phyloP scores from a whole-genome alignment of 1,140 invertebrate genomes.

The Oryzaephilus surinamensis region DNA sequence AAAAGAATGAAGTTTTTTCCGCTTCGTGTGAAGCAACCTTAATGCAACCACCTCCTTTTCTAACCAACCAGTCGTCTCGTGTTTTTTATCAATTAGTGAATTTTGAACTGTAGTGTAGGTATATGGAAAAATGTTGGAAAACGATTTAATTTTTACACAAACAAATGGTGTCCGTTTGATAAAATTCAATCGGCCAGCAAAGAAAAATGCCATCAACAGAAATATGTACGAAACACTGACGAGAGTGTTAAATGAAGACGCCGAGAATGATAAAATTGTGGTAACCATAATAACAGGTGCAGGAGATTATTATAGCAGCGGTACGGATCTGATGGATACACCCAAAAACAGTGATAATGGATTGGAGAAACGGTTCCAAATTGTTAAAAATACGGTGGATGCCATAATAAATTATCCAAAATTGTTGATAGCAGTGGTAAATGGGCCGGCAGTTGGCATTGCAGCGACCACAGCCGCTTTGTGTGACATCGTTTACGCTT shows the following conservation, averaged over 20 bases:
- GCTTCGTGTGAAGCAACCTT: no score
- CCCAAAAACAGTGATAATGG: constrained; percentile 8
- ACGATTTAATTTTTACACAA: constrained; percentile 5
- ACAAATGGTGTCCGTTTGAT: constrained; percentile 50
- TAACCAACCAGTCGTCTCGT: no score
- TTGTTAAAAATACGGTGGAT: constrained; percentile 50
- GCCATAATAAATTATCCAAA: constrained; percentile 83
- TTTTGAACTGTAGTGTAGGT: no score
- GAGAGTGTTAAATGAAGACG: constrained; percentile 55
- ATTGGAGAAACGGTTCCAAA: constrained; percentile 1
- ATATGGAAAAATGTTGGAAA: no score
- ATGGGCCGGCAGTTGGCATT: constrained; percentile 91
- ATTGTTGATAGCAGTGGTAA: constrained; percentile 76
- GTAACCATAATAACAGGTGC: constrained; percentile 63
- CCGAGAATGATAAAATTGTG: constrained; percentile 48
- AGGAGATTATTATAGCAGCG: constrained; percentile 75
- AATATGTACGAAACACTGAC: constrained; percentile 60
- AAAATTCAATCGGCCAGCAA: constrained; percentile 59
- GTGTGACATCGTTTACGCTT: constrained; percentile 83
- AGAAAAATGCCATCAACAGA: constrained; percentile 67
- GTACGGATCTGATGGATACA: constrained; percentile 63
- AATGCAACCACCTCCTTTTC: no score
- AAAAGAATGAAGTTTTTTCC: no score
- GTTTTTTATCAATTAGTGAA: no score
- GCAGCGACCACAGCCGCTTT: constrained; percentile 70